phyloP scores from a whole-genome alignment of 2,113 vertebrate species.

The Oceanites oceanicus region DNA sequence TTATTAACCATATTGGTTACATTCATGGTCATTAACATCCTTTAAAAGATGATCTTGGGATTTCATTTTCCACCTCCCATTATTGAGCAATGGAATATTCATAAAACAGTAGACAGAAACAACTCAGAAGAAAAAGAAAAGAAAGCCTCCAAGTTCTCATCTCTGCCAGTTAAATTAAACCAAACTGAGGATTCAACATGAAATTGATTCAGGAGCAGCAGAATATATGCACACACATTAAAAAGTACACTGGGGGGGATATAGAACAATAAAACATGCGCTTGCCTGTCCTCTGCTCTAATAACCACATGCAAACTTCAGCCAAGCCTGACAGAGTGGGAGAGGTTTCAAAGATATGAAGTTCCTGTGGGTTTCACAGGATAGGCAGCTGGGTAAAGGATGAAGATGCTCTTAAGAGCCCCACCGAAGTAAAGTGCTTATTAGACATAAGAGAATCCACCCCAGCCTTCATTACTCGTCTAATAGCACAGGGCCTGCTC shows the following conservation, averaged over 20 bases:
- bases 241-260: neutral
- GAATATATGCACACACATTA: neutral
- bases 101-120: constrained; percentile 9
- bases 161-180: constrained; percentile 7
- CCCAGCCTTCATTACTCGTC: neutral
- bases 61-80: constrained; percentile 44
- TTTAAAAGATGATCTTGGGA: constrained; percentile 27
- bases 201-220: neutral
- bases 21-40: constrained; percentile 41
- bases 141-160: neutral
- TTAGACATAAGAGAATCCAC: neutral
- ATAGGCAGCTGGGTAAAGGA: neutral
- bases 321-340: constrained; percentile 18
- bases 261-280: neutral
- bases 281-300: constrained; percentile 37
- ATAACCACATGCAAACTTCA: neutral
- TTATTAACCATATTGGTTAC: constrained; percentile 41
- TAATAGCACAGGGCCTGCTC: neutral
- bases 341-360: neutral
- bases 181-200: neutral
- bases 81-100: constrained; percentile 52
- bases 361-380: neutral
- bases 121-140: neutral
- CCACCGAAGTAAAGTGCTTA: neutral
- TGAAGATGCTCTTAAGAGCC: neutral